Conservation (phyloP, 2,888 invertebrate species). For the Drosophila mulleri region DNA sequence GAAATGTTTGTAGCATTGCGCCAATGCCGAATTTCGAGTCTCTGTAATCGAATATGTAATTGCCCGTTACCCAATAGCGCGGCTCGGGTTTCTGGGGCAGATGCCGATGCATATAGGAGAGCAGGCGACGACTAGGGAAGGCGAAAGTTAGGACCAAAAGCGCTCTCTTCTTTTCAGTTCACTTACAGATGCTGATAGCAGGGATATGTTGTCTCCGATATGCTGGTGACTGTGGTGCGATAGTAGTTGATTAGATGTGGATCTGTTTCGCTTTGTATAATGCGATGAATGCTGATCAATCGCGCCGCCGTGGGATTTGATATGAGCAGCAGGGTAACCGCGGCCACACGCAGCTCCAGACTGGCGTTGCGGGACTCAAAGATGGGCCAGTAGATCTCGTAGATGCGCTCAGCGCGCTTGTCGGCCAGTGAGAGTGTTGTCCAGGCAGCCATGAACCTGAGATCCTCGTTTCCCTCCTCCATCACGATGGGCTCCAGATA, state of each 20-base stretch:
- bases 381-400: conserved; percentile 89
- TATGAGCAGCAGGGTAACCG: conserved; percentile 88
- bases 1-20: conserved; percentile 87
- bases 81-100: conserved; percentile 87
- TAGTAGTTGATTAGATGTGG: conserved; percentile 90
- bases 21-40: conserved; percentile 88
- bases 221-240: conserved; percentile 89
- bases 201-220: conserved; percentile 88
- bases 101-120: conserved; percentile 88
- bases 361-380: conserved; percentile 89
- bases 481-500: conserved; percentile 86
- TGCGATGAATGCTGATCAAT: conserved; percentile 89
- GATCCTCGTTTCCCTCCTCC: conserved; percentile 85
- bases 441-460: conserved; percentile 89
- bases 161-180: neutral
- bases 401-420: conserved; percentile 86
- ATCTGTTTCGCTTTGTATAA: conserved; percentile 87
- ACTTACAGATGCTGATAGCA: conserved; percentile 89
- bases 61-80: conserved; percentile 89
- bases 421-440: conserved; percentile 87
- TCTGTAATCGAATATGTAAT: conserved; percentile 90
- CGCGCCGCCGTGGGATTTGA: conserved; percentile 89
- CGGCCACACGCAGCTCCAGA: conserved; percentile 89
- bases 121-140: conserved; percentile 86
- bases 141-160: neutral